Conservation (phyloP, 2,113 vertebrate species). For the Anseranas semipalmata region DNA sequence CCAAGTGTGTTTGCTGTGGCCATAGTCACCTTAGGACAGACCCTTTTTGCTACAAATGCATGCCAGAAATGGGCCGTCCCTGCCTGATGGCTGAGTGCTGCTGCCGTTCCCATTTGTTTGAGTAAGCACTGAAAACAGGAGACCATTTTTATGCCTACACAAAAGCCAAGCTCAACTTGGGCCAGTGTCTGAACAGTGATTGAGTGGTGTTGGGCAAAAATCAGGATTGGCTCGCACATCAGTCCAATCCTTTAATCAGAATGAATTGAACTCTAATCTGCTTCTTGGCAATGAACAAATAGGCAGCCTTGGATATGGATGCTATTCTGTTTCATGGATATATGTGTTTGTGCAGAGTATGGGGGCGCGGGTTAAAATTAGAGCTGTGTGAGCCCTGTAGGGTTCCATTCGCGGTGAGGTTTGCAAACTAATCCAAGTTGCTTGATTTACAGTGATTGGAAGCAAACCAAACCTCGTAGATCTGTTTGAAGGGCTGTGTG, state of each 20-base stretch:
- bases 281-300: constrained; percentile 16
- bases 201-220: constrained; percentile 32
- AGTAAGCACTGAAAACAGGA: neutral
- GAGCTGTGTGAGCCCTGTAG: neutral
- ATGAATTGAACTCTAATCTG: constrained; percentile 43
- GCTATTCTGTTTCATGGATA: neutral
- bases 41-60: neutral
- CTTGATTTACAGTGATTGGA: constrained; percentile 32
- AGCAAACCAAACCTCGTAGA: neutral
- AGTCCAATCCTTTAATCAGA: constrained; percentile 42
- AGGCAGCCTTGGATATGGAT: neutral
- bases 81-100: neutral
- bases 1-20: neutral
- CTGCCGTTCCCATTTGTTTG: rapidly evolving
- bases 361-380: neutral
- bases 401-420: constrained; percentile 10
- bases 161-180: neutral
- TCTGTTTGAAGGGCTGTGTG: constrained; percentile 16
- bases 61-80: neutral
- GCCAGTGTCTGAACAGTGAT: neutral
- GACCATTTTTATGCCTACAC: neutral
- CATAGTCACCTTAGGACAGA: neutral
- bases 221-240: neutral
- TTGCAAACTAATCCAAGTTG: constrained; percentile 9
- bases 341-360: neutral